Evolutionary conservation across 2,797 vertebrate genomes (phyloP).

Genomic region (Leptatherina wallacei): DNA sequence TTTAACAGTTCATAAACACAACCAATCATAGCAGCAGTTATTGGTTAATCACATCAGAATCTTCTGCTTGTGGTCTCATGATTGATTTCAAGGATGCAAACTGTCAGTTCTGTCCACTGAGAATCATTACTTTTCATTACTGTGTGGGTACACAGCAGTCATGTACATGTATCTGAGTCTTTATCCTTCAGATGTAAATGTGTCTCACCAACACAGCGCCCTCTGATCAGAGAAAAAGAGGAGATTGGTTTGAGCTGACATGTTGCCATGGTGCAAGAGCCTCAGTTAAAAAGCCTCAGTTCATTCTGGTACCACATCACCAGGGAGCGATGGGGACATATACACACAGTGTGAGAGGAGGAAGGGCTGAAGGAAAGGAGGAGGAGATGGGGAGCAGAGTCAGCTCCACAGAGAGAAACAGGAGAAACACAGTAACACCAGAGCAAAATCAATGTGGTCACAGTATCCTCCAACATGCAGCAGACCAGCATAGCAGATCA

Average conservation of each 20-base stretch:
- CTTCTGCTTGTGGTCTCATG: neutral
- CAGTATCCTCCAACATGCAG: slow-evolving; percentile 13
- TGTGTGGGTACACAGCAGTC: neutral
- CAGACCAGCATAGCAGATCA: slow-evolving; percentile 1
- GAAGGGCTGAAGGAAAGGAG: neutral
- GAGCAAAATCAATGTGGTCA: slow-evolving; percentile 38
- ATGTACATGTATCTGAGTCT: no score
- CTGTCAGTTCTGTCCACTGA: slow-evolving; percentile 6
- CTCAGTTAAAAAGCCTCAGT: slow-evolving; percentile 44
- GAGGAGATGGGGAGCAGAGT: slow-evolving; percentile 6
- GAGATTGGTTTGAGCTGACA: slow-evolving; percentile 37
- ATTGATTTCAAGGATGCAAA: slow-evolving; percentile 11
- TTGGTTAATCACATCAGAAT: neutral
- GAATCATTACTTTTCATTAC: neutral
- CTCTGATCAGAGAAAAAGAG: slow-evolving; percentile 19
- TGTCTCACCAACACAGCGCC: slow-evolving; percentile 17
- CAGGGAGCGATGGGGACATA: slow-evolving; percentile 5
- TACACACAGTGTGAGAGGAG: neutral
- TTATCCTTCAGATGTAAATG: slow-evolving; percentile 13
- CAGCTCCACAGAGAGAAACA: slow-evolving; percentile 28
- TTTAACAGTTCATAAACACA: neutral
- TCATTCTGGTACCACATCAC: slow-evolving; percentile 18
- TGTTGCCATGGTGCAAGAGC: slow-evolving; percentile 69
- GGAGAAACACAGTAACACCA: slow-evolving; percentile 14
- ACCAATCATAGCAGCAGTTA: neutral